phyloP scores from a whole-genome alignment of 1,140 invertebrate species.

The Hormaphis cornu region DNA sequence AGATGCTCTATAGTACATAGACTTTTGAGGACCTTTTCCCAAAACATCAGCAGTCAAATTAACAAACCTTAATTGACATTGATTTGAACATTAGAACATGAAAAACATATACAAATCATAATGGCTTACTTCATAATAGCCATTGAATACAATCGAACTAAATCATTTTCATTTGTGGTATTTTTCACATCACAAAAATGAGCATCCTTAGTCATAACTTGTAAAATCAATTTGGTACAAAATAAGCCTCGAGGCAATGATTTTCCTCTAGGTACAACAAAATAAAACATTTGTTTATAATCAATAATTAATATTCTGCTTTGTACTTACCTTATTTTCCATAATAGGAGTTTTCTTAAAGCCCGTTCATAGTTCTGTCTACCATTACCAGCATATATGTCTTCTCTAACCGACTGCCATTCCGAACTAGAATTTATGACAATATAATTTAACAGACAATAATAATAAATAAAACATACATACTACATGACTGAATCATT shows the following conservation, averaged over 20 bases:
- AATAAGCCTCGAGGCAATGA: constrained; percentile 4
- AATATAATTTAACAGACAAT: neutral
- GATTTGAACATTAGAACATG: neutral
- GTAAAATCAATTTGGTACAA: constrained; percentile 9
- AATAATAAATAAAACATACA: too few species aligned
- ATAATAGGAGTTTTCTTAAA: constrained; percentile 1
- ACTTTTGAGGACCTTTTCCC: constrained; percentile 1
- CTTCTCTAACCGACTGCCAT: constrained; percentile 9
- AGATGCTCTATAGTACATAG: constrained; percentile 11
- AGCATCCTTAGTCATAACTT: constrained; percentile 14
- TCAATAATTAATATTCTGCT: neutral
- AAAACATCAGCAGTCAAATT: neutral
- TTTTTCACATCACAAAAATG: neutral
- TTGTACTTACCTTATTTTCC: constrained; percentile 10
- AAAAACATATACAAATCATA: neutral
- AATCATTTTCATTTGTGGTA: neutral
- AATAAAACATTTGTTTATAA: neutral
- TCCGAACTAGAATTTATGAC: neutral
- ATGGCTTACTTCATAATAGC: constrained; percentile 4
- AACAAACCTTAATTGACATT: neutral
- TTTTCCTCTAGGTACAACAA: neutral
- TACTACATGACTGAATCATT: too few species aligned
- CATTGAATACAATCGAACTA: constrained; percentile 18
- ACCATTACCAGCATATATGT: neutral
- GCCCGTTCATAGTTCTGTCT: neutral